These are phyloP conservation scores for Bombyx mandarina DNA, from an alignment of 1,140 invertebrate species.

Conservation along the genomic window DNA sequence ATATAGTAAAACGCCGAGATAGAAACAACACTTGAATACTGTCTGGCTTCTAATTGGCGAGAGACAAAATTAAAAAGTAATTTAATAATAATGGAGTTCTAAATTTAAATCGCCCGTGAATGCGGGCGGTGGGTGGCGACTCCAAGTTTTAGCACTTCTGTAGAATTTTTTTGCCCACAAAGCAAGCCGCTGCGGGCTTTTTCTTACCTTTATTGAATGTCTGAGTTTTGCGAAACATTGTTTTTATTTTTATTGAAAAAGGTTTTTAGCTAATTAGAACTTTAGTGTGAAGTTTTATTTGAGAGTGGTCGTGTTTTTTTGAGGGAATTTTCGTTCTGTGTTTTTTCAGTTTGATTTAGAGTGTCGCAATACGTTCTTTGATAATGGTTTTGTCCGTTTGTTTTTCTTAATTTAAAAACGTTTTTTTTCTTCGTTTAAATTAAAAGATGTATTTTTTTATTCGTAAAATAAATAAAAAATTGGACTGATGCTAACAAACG, in stretches of 20 bases:
- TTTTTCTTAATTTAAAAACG: no score
- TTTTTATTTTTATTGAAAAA: slow-evolving; percentile 8
- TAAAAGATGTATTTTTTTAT: no score
- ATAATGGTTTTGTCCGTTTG: no score
- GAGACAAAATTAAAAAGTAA: slow-evolving; percentile 2
- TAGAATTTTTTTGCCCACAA: neutral
- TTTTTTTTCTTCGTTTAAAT: no score
- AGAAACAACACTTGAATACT: neutral
- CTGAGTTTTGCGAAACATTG: slow-evolving; percentile 8
- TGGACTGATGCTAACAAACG: no score
- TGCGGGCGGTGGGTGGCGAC: neutral
- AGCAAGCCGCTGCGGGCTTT: slow-evolving; percentile 6
- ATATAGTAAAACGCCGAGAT: neutral
- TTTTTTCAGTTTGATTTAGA: no score
- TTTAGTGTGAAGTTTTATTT: neutral
- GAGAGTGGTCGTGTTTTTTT: no score
- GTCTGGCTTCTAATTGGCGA: slow-evolving; percentile 1
- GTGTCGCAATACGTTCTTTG: no score
- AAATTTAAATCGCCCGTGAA: slow-evolving; percentile 11
- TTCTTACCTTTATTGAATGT: slow-evolving; percentile 19
- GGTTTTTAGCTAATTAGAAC: slow-evolving; percentile 8
- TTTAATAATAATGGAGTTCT: slow-evolving; percentile 2
- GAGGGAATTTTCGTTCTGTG: no score
- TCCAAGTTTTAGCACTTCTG: neutral
- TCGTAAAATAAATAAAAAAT: no score